Evolutionary conservation across 2,113 vertebrate genomes (phyloP).

Genomic region (Mirza zaza): DNA sequence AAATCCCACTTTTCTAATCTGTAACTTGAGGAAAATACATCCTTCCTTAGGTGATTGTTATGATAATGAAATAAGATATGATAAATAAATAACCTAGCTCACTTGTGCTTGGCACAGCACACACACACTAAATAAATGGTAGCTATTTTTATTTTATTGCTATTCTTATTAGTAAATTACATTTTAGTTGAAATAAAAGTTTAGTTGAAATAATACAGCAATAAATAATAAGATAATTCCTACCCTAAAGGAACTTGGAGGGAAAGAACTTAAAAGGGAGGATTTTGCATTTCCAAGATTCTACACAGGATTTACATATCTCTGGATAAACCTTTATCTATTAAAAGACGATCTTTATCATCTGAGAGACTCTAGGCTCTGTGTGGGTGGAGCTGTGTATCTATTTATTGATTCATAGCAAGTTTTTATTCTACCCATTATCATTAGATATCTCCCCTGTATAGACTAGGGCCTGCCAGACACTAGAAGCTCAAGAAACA

Average conservation of each 20-base stretch:
- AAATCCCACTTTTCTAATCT: not conserved
- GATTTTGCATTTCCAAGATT: not conserved
- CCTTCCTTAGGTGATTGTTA: not conserved
- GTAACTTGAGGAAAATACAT: not conserved
- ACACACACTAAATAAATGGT: not conserved
- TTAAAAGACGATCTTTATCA: not conserved
- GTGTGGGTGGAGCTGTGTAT: no score
- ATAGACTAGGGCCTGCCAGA: no score
- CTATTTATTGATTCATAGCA: no score
- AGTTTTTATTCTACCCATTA: no score
- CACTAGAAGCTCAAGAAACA: no score
- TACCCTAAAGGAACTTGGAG: not conserved
- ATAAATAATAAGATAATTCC: not conserved
- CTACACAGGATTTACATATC: not conserved
- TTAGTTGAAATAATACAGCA: not conserved
- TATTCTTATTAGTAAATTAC: not conserved
- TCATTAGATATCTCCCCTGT: no score
- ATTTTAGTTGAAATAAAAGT: not conserved
- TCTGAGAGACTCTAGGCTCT: no score
- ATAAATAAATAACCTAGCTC: not conserved
- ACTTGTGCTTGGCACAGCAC: not conserved
- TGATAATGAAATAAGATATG: not conserved
- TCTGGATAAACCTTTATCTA: not conserved
- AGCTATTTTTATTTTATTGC: not conserved
- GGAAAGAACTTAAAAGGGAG: not conserved